A percentile compares a stretch with the other conserved stretches of the same genome.
Evolutionary conservation across 2,113 vertebrate species (phyloP).

Genomic region (Platycercus adscitus): DNA sequence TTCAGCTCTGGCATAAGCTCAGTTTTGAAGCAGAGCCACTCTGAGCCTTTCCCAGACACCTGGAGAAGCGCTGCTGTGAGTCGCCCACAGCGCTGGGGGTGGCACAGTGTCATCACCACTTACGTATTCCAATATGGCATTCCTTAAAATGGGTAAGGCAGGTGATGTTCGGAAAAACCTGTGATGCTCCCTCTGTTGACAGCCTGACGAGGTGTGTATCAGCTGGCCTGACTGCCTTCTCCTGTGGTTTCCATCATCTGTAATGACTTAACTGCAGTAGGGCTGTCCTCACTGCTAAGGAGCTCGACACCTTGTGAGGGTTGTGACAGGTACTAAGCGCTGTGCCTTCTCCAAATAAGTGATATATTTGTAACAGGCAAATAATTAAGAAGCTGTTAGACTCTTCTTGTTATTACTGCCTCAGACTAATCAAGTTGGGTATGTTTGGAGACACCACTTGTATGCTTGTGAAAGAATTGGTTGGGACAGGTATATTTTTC

Average conservation of each 20-base stretch:
- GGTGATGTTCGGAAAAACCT: neutral
- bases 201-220: rapidly evolving
- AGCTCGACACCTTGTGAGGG: neutral
- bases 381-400: neutral
- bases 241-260: neutral
- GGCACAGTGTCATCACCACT: neutral
- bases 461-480: rapidly evolving
- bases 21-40: neutral
- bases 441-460: neutral
- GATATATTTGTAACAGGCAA: neutral
- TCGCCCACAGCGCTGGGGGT: no score
- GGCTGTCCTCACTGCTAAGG: neutral
- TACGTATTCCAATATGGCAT: neutral
- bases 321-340: rapidly evolving
- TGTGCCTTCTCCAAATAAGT: neutral
- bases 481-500: neutral
- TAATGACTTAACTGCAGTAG: neutral
- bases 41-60: neutral
- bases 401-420: neutral
- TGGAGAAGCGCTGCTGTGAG: neutral
- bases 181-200: neutral
- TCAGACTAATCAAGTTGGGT: neutral
- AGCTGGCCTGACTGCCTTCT: neutral
- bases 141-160: neutral
- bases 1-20: neutral